Base-by-base conservation (phyloP, 2,797 vertebrate species). In the Hydrocynus forskahlii region DNA sequence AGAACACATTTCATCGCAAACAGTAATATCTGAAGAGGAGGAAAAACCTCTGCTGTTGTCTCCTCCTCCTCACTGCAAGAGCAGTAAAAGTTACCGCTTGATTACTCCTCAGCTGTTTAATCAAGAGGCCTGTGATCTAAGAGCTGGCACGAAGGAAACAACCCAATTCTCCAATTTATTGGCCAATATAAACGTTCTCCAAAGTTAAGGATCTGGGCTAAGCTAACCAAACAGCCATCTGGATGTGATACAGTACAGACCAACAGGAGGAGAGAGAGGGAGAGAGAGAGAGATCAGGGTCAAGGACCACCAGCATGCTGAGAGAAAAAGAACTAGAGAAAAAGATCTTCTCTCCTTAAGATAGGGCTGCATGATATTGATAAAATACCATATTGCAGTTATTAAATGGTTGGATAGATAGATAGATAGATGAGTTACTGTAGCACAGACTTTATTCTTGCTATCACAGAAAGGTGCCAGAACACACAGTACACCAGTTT, bases 161-260 rank as follows among this genome's bases (percentile, higher is more conserved):
- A 10, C 43, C 63, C 19, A 50, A 73, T 77, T 75, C 35, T 52
- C 5, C 21, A 59, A 78, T 79, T 73, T 77, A 86, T 76, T 62
- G 60, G 40, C 71, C 71, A 76, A 63, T 72, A 81, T 67, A 63
- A 77, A 45, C n/a, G 17, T 75, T 52, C 29, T 40, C 25, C 74
- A 78, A 82, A 75, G 63, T 69, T 55, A 63, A 86, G 59, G 40
- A 76, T 38, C 35, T 21, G n/a, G 29, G 60, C 66, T 50, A 63
- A 21, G 23, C 7, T 35, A 54, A 76, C 1, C 50, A 73, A 62
- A 62, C 45, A 62, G 68, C 38, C 70, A 43, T 67, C 69, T 79
- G 68, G 60, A 75, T 38, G 72, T 40, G 62, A 63, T 35, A 62
- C n/a, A 35, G 21, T 14, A 7, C 67, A 59, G 52, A 57, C 4